Percentiles rank a stretch among this genome's conserved stretches.
Conservation (phyloP, 2,797 vertebrate species). For the Danio jaintianensis region DNA sequence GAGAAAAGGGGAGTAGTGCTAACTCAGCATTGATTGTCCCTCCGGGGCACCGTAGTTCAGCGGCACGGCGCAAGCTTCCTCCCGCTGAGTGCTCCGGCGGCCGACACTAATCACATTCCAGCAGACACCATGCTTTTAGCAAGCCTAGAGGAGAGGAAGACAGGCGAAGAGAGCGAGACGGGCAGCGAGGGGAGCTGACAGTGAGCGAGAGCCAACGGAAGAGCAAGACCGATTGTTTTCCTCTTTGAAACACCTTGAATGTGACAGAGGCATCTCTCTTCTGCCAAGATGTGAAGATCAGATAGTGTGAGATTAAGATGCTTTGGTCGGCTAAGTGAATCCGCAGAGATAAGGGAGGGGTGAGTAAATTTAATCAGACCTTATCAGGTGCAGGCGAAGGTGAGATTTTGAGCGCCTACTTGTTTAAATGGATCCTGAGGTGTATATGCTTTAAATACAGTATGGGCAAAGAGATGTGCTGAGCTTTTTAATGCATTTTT, state of each 20-base stretch:
- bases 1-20: slow-evolving; percentile 62
- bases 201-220: slow-evolving; percentile 48
- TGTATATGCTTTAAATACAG: slow-evolving; percentile 53
- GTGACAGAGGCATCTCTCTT: slow-evolving; percentile 93
- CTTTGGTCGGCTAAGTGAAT: slow-evolving; percentile 99
- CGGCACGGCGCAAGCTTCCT: slow-evolving; percentile 43
- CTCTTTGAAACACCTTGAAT: slow-evolving; percentile 99
- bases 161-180: background rate
- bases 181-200: slow-evolving; percentile 23
- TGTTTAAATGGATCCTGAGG: slow-evolving; percentile 55
- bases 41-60: slow-evolving; percentile 74
- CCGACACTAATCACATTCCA: slow-evolving; percentile 92
- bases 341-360: slow-evolving; percentile 68
- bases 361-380: slow-evolving; percentile 91
- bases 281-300: slow-evolving; percentile 95
- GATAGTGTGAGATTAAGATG: slow-evolving; percentile 92
- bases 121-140: slow-evolving; percentile 89
- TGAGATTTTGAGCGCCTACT: slow-evolving; percentile 80
- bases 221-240: slow-evolving; percentile 87
- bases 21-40: slow-evolving; percentile 71
- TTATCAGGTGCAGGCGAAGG: slow-evolving; percentile 90
- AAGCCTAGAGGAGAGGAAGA: slow-evolving; percentile 75
- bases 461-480: slow-evolving; percentile 46
- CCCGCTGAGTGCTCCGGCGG: slow-evolving; percentile 72
- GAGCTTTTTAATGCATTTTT: slow-evolving; percentile 52